Conservation (phyloP, 1,140 invertebrate species). For the Plectus sambesii region DNA sequence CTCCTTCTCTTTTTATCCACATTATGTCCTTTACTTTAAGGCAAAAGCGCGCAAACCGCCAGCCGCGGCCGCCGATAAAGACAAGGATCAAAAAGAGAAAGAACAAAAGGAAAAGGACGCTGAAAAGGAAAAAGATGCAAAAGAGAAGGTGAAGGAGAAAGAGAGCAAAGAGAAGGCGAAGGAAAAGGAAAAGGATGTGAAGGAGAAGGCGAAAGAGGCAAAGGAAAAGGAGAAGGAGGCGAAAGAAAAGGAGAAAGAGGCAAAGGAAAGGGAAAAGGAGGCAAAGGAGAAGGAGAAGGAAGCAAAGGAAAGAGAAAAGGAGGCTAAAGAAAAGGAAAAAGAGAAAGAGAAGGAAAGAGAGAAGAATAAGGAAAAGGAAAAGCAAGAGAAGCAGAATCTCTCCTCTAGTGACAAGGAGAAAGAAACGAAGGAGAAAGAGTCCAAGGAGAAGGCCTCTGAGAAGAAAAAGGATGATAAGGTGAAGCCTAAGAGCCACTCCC, state of each 20-base stretch:
- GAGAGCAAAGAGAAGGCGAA: slow-evolving; percentile 16
- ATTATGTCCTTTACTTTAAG: too few relatives aligned
- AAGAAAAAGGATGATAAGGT: slow-evolving; percentile 19
- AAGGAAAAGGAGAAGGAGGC: slow-evolving; percentile 5
- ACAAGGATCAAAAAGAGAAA: too few relatives aligned
- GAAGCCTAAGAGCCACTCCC: too few relatives aligned
- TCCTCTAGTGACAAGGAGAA: slow-evolving; percentile 3
- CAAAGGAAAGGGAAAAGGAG: slow-evolving; percentile 16
- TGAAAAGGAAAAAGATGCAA: slow-evolving; percentile 14
- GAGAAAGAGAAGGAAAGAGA: background rate
- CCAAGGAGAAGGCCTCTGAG: slow-evolving; percentile 10
- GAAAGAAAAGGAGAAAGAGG: slow-evolving; percentile 11
- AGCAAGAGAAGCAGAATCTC: slow-evolving; percentile 11
- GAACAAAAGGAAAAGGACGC: too few relatives aligned
- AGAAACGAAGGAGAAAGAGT: slow-evolving; percentile 15
- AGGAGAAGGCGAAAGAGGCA: slow-evolving; percentile 9
- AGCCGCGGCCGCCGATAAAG: too few relatives aligned
- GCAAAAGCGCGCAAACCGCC: too few relatives aligned
- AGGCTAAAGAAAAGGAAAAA: slow-evolving; percentile 10
- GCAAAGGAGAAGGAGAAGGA: slow-evolving; percentile 21
- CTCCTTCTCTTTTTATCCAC: too few relatives aligned
- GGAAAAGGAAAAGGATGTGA: slow-evolving; percentile 13
- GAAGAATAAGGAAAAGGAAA: background rate
- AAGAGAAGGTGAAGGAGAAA: slow-evolving; percentile 13
- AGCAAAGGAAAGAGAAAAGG: background rate